These are phyloP conservation scores for Actinostola sp. DNA, from an alignment of 92 coral and sea anemone genomes.

Conservation along the genomic window DNA sequence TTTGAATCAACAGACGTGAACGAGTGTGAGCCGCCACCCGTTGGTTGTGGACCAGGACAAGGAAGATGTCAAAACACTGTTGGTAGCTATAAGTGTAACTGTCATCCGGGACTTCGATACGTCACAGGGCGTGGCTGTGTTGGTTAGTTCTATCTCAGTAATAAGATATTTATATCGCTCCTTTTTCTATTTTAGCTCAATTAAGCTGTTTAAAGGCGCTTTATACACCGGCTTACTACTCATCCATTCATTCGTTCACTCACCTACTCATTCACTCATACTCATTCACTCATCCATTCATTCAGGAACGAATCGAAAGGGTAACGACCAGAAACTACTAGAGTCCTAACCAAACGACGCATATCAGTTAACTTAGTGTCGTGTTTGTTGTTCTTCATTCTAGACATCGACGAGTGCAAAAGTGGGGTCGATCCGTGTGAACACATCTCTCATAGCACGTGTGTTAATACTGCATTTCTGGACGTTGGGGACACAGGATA, in stretches of 20 bases:
- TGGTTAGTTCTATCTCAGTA: constrained; percentile 7
- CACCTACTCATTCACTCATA: too few relatives aligned
- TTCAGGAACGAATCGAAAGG: too few relatives aligned
- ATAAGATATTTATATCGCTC: background rate
- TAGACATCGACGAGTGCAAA: constrained; percentile 42
- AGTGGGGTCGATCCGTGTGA: constrained; percentile 15
- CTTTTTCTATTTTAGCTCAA: too few relatives aligned
- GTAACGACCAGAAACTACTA: too few relatives aligned
- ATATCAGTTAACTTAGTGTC: background rate
- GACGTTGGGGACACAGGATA: constrained; percentile 24
- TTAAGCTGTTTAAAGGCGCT: too few relatives aligned
- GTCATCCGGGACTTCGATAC: constrained; percentile 39
- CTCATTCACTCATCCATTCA: too few relatives aligned
- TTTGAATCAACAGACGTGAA: constrained; percentile 9
- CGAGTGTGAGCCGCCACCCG: constrained; percentile 45
- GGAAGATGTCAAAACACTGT: constrained; percentile 35
- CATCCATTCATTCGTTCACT: too few relatives aligned
- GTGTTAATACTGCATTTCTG: constrained; percentile 29
- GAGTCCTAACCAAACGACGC: too few relatives aligned
- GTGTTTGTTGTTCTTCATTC: background rate
- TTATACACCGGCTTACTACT: too few relatives aligned
- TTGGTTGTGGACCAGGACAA: constrained; percentile 46
- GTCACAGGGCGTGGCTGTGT: constrained; percentile 36
- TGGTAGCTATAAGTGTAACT: constrained; percentile 39
- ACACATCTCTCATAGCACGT: constrained; percentile 26